Evolutionary conservation across 2,888 invertebrate species (phyloP), one percentile per base, ranked within the genome.

Genomic region (Agrotis clavis): DNA sequence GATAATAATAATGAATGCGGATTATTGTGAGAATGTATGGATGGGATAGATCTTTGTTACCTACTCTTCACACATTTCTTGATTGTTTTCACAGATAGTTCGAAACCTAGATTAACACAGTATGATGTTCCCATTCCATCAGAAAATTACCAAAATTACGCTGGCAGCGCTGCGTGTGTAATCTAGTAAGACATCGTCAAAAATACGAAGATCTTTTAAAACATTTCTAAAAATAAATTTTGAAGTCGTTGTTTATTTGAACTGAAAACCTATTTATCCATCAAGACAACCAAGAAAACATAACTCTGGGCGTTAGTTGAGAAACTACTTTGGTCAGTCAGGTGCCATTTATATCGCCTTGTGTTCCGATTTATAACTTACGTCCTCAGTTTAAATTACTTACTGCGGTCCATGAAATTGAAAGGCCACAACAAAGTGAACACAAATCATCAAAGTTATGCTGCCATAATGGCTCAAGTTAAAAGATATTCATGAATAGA

Each of bases 311-410:
- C 5, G 35, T n/a, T 50, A 47, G 45, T 51, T 73, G 65, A 74
- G 60, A 60, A 74, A 74, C 30, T 25, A 67, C 45, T 62, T 51
- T 68, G 68, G 45, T 50, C 61, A 57, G 68, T 25, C 47, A 76
- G 68, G 56, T 76, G 69, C 62, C 35, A 74, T 74, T 76, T 74
- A 74, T 68, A 76, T 68, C 47, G 69, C 51, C 18, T 25, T 61
- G 76, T 53, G 57, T 63, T 63, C 47, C 68, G 47, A 68, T 74
- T 68, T 76, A 48, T 76, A 75, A 74, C 75, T 48, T 50, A 25
- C 50, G 30, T 75, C 50, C 56, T 35, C 13, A 53, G 73, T 75
- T 57, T 41, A 68, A 75, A 76, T 68, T 62, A 75, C 41, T 74
- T 66, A 48, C 48, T 75, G 51, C 19, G 62, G 57, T 47, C 19